phyloP scores from a whole-genome alignment of 1,140 invertebrate species.

The Zeugodacus cucurbitae region DNA sequence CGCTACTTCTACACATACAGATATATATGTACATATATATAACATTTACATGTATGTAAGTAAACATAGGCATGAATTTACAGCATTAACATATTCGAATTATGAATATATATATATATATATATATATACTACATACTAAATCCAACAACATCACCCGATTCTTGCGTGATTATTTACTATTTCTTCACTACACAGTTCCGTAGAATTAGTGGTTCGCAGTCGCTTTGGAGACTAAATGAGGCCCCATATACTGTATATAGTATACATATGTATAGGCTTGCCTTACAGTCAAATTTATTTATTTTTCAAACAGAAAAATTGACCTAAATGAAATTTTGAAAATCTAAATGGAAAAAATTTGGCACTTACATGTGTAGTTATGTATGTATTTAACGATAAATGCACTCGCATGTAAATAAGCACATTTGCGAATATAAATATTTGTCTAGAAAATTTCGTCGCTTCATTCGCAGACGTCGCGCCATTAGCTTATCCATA shows the following conservation, averaged over 20 bases:
- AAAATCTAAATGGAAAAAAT: neutral
- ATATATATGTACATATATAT: too few relatives aligned
- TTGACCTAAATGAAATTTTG: neutral
- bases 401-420: too few relatives aligned
- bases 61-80: neutral
- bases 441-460: too few relatives aligned
- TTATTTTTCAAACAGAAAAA: neutral
- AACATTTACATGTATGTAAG: neutral
- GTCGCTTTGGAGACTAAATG: neutral
- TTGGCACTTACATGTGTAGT: too few relatives aligned
- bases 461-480: too few relatives aligned
- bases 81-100: neutral
- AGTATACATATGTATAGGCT: neutral
- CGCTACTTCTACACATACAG: too few relatives aligned
- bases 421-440: too few relatives aligned
- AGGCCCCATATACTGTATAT: neutral
- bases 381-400: too few relatives aligned
- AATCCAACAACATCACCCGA: neutral
- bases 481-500: too few relatives aligned
- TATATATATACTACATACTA: neutral
- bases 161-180: neutral
- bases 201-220: neutral
- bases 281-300: neutral
- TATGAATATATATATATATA: neutral
- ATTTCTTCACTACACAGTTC: neutral